Conservation (phyloP, 2,113 vertebrate species). For the Agelaius phoeniceus region DNA sequence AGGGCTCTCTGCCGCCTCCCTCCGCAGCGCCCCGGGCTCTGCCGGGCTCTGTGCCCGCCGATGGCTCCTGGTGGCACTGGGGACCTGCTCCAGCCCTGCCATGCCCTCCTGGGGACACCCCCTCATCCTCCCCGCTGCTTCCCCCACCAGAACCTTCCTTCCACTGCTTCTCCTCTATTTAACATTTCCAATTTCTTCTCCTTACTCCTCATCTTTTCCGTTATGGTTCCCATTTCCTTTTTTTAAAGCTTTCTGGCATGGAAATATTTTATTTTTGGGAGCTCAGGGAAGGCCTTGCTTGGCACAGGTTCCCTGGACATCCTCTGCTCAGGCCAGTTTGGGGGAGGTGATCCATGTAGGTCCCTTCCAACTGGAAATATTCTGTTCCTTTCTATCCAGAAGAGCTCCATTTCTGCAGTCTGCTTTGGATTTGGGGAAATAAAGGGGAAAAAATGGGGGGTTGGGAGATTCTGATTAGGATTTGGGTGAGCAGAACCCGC, state of each 20-base stretch:
- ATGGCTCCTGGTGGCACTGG: rapidly evolving
- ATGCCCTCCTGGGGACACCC: neutral
- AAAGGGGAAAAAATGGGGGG: rapidly evolving
- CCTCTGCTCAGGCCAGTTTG: neutral
- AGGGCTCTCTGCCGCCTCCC: neutral
- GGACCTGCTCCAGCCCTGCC: neutral
- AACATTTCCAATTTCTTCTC: neutral
- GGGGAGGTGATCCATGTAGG: neutral
- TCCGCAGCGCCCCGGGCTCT: rapidly evolving
- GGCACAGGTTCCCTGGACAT: neutral
- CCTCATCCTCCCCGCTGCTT: neutral
- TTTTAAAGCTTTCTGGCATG: neutral
- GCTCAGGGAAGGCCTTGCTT: neutral
- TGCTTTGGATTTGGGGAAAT: neutral
- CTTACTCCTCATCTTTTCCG: neutral
- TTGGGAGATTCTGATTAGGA: rapidly evolving
- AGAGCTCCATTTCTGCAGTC: neutral
- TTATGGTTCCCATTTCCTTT: neutral
- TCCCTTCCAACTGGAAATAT: neutral
- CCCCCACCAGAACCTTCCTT: neutral
- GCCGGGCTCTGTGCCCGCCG: rapidly evolving
- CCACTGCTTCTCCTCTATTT: neutral
- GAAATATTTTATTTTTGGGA: neutral
- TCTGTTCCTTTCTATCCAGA: neutral
- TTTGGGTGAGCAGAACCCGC: neutral